Evolutionary conservation across 2,888 invertebrate genomes (phyloP).

Genomic region (Aspidapion aeneum): DNA sequence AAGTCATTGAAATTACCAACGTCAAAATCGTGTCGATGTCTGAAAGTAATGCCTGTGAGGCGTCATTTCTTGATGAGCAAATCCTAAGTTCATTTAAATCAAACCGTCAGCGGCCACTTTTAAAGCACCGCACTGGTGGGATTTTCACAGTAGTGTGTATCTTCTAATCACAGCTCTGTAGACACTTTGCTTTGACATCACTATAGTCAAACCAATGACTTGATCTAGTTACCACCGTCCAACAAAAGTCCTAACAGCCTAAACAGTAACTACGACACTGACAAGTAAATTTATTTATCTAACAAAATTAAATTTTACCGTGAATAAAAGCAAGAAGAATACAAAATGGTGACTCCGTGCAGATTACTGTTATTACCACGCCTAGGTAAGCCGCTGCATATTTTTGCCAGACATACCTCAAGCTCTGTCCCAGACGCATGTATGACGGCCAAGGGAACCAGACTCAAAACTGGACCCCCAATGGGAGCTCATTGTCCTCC

Average conservation of each 20-base stretch:
- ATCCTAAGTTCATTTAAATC: too few species aligned
- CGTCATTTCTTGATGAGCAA: too few species aligned
- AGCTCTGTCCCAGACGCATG: background rate
- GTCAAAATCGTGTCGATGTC: too few species aligned
- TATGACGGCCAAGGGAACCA: background rate
- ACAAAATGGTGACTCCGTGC: background rate
- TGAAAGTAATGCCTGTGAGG: too few species aligned
- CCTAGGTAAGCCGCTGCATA: background rate
- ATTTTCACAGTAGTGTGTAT: too few species aligned
- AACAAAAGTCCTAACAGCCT: background rate
- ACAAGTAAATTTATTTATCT: background rate
- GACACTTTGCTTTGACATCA: too few species aligned
- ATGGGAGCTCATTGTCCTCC: constrained; percentile 15
- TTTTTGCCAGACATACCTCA: background rate
- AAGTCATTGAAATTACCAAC: too few species aligned
- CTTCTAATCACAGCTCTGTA: too few species aligned
- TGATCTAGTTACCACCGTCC: background rate
- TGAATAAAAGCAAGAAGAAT: background rate
- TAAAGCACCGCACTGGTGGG: too few species aligned
- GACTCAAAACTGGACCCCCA: constrained; percentile 6
- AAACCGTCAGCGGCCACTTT: too few species aligned
- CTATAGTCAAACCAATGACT: too few species aligned
- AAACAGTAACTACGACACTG: background rate
- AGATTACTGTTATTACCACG: background rate
- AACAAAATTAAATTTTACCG: background rate